These are phyloP conservation scores for Sebastes iracundus DNA, from an alignment of 2,797 vertebrate genomes.

Conservation along the genomic window DNA sequence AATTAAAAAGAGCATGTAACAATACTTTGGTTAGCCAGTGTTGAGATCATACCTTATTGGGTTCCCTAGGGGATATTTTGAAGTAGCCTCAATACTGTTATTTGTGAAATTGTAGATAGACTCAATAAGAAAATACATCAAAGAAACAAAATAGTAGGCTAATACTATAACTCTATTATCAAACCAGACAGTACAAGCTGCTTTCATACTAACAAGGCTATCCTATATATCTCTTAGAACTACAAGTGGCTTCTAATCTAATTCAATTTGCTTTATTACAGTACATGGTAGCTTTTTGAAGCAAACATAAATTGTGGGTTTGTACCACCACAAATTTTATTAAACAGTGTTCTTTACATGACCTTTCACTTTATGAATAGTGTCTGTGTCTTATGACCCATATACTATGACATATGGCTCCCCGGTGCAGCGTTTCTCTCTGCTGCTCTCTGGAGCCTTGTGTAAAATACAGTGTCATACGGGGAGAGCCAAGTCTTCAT, in stretches of 20 bases:
- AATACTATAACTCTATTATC: background rate
- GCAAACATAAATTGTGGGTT: conserved; percentile 10
- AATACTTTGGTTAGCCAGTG: background rate
- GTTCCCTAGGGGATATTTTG: background rate
- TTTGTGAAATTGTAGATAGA: background rate
- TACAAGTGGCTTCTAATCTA: background rate
- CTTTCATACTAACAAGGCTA: background rate
- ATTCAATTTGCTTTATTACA: conserved; percentile 4
- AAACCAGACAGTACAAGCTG: background rate
- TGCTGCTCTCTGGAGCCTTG: conserved; percentile 15
- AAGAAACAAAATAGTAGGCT: background rate
- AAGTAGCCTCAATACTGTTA: background rate
- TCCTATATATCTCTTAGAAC: background rate
- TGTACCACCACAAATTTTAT: conserved; percentile 25
- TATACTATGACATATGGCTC: conserved; percentile 54
- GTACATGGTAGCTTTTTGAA: background rate
- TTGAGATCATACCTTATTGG: background rate
- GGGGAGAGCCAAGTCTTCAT: conserved; percentile 21
- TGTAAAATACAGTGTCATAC: conserved; percentile 30
- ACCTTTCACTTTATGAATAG: conserved; percentile 44
- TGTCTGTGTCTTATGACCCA: conserved; percentile 44
- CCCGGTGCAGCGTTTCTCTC: conserved; percentile 22
- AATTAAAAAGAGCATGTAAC: background rate
- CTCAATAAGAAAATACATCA: background rate
- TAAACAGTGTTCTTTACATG: conserved; percentile 19